A percentile compares a stretch with the other conserved stretches of the same genome.
Evolutionary conservation across 1,140 invertebrate genomes (phyloP).

Genomic region (Sarcophaga peregrina): DNA sequence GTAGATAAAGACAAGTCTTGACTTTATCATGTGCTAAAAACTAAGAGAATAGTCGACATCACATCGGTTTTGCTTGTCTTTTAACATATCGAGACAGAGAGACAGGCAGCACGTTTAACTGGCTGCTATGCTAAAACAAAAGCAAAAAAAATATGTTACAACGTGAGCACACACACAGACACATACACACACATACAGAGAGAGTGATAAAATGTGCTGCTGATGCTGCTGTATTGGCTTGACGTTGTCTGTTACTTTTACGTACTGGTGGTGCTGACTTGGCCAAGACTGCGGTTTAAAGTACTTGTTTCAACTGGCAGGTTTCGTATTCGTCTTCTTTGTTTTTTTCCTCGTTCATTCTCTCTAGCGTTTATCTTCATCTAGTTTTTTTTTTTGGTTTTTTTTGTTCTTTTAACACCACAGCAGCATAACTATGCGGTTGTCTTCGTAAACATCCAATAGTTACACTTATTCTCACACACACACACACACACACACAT

Average conservation of each 20-base stretch:
- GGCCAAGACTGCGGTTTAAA: slow-evolving; percentile 22
- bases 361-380: too few relatives aligned
- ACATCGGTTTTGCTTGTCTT: not conserved
- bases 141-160: too few relatives aligned
- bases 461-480: not conserved
- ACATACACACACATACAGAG: too few relatives aligned
- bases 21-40: slow-evolving; percentile 34
- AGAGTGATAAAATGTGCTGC: not conserved
- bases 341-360: too few relatives aligned
- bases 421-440: not conserved
- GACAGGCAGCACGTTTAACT: slow-evolving; percentile 30
- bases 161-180: too few relatives aligned
- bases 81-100: slow-evolving; percentile 27
- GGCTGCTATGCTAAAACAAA: not conserved
- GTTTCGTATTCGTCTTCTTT: too few relatives aligned
- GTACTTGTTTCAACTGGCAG: not conserved
- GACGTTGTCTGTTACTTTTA: slow-evolving; percentile 41
- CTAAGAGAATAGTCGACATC: not conserved
- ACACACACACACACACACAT: not conserved
- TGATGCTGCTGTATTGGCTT: slow-evolving; percentile 6
- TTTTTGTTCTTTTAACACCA: not conserved
- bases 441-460: not conserved
- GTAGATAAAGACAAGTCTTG: slow-evolving; percentile 33
- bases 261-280: slow-evolving; percentile 1
- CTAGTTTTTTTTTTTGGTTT: not conserved